Conservation (phyloP, 2,888 invertebrate species). For the Chalcosyrphus nemorum region DNA sequence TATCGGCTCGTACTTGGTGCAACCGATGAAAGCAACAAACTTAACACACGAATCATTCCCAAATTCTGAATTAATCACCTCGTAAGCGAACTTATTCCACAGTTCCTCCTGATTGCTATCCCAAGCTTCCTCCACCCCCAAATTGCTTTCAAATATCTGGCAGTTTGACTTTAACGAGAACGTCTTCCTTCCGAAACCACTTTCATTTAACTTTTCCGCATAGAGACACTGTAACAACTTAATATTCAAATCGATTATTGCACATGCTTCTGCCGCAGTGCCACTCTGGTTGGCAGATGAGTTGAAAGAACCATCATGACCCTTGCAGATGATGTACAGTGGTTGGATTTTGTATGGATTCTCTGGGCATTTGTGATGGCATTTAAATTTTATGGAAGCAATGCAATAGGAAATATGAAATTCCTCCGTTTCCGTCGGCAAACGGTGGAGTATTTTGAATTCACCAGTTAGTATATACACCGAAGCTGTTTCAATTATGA, state of each 20-base stretch:
- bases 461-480: constrained; percentile 75
- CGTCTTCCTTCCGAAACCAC: constrained; percentile 88
- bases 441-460: constrained; percentile 79
- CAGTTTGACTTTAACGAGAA: constrained; percentile 91
- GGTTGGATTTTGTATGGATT: constrained; percentile 82
- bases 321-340: constrained; percentile 91
- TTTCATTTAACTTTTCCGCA: constrained; percentile 92
- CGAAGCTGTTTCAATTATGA: constrained; percentile 3
- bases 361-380: constrained; percentile 11
- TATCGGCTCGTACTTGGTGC: constrained; percentile 90
- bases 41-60: constrained; percentile 86
- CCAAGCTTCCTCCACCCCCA: constrained; percentile 88
- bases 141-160: constrained; percentile 87
- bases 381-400: constrained; percentile 62
- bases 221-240: constrained; percentile 92
- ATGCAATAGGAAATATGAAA: constrained; percentile 74
- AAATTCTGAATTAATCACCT: constrained; percentile 88
- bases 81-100: constrained; percentile 92
- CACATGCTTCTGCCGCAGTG: constrained; percentile 85
- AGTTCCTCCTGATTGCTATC: constrained; percentile 89
- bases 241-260: constrained; percentile 89
- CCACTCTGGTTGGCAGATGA: constrained; percentile 80
- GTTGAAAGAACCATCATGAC: constrained; percentile 91
- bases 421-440: constrained; percentile 60
- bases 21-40: constrained; percentile 94